Base-by-base conservation (phyloP, 1,140 invertebrate species). In the Scylla paramamosain region DNA sequence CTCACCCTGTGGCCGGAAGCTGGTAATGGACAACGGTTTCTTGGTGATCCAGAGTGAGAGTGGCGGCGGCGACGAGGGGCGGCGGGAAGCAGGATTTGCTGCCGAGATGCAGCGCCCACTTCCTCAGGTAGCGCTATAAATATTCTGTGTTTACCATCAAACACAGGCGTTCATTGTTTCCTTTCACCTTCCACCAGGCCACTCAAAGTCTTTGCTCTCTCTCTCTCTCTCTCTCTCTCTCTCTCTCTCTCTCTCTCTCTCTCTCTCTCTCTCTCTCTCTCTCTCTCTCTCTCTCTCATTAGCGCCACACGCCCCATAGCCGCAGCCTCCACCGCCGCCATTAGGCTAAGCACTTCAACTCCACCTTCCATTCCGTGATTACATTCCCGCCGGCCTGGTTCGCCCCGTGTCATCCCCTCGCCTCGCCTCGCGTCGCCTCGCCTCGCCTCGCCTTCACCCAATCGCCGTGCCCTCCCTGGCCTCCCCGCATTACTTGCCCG, bases 221-320 rank as follows among this genome's bases (percentile, higher is more conserved):
- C 46, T 45, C 87, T 16, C 89, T 16, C 20, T 48, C 52, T 91
- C 90, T 91, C 45, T 91, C 52, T 91, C 91, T 67, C 59, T 28
- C 46, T 7, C 45, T 4, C n/a, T 31, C 86, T 39, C 87, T 39
- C 32, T 16, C 87, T 39, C 32, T 39, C 87, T 16, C 87, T 10
- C 28, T 39, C 87, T 88, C 46, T 45, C 87, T 25, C 90, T 25
- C 25, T 52, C 59, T 92, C 91, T 92, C 46, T 92, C 59, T 92
- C 91, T 77, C 67, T 29, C 48, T 12, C 46, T 16, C 28, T 39
- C 87, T 39, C 87, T 39, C 32, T 16, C 87, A 25, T 12, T 39
- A 28, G 0, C 87, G 4, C 28, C 16, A 12, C 16, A 12, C 16
- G 12, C 16, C 52, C 16, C 52, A 14, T 59, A 59, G 10, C 16